Percentiles rank a stretch among this genome's conserved stretches.
phyloP scores from a whole-genome alignment of 2,113 vertebrate genomes.

The Petromus typicus region DNA sequence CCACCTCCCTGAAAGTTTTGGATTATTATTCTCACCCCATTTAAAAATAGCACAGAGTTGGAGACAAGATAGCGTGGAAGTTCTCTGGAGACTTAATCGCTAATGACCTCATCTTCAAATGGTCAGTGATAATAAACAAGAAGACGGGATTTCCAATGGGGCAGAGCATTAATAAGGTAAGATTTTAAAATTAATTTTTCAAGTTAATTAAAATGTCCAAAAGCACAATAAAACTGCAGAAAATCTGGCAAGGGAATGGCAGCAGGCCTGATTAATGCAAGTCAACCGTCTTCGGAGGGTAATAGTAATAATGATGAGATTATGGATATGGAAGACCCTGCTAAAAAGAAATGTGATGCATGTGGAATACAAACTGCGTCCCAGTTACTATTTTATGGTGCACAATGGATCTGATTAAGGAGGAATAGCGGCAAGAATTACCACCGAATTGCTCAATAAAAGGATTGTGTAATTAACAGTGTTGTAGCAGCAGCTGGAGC shows the following conservation, averaged over 20 bases:
- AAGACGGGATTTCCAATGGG: slow-evolving; percentile 82
- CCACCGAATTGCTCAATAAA: slow-evolving; percentile 89
- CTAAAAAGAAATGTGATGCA: slow-evolving; percentile 89
- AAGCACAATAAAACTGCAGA: slow-evolving; percentile 91
- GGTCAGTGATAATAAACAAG: slow-evolving; percentile 87
- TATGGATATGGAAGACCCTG: slow-evolving; percentile 89
- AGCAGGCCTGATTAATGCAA: slow-evolving; percentile 90
- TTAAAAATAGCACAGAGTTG: slow-evolving; percentile 39
- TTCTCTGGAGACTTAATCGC: slow-evolving; percentile 56
- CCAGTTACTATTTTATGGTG: slow-evolving; percentile 89
- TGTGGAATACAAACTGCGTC: slow-evolving; percentile 89
- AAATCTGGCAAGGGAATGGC: slow-evolving; percentile 90
- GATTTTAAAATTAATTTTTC: slow-evolving; percentile 92
- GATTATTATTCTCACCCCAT: slow-evolving; percentile 42
- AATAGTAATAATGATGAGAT: slow-evolving; percentile 91
- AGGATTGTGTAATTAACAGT: slow-evolving; percentile 90
- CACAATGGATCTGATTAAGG: slow-evolving; percentile 92
- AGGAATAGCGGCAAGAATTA: slow-evolving; percentile 89
- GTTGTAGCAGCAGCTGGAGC: slow-evolving; percentile 87
- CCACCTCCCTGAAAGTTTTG: slow-evolving; percentile 9
- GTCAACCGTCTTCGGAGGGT: slow-evolving; percentile 90
- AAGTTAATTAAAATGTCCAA: slow-evolving; percentile 93
- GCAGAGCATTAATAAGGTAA: slow-evolving; percentile 88
- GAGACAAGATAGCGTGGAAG: not conserved
- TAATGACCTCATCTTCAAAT: slow-evolving; percentile 76